phyloP scores from a whole-genome alignment of 92 coral and sea anemone species.

The Porites rus region DNA sequence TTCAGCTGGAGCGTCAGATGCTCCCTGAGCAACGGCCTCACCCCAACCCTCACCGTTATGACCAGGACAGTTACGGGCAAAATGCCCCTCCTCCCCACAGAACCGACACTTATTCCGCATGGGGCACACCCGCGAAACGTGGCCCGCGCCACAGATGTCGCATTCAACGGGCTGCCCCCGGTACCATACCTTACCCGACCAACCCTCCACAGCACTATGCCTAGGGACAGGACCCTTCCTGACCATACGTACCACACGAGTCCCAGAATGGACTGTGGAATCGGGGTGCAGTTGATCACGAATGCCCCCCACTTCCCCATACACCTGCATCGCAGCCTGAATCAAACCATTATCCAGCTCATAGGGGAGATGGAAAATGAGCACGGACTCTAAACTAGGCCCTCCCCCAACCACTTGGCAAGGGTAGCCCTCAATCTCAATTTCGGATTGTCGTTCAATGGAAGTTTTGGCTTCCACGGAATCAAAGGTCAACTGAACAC shows the following conservation, averaged over 20 bases:
- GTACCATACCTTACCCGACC: background rate
- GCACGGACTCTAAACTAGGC: too few species aligned
- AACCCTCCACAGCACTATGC: background rate
- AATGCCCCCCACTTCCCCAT: constrained; percentile 1
- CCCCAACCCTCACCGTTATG: too few species aligned
- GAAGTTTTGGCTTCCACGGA: too few species aligned
- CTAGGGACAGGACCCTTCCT: background rate
- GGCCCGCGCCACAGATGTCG: background rate
- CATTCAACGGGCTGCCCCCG: constrained; percentile 1
- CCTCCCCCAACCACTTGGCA: too few species aligned
- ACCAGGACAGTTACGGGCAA: background rate
- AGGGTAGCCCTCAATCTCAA: too few species aligned
- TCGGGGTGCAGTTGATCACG: background rate
- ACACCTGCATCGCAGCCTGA: background rate
- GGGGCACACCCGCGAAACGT: background rate
- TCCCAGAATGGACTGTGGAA: background rate
- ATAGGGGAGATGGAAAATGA: too few species aligned
- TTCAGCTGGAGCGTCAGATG: too few species aligned
- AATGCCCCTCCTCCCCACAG: background rate
- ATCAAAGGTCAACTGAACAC: too few species aligned
- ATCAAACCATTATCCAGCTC: background rate
- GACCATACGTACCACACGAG: background rate
- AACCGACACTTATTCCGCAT: background rate
- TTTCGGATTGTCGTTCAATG: too few species aligned
- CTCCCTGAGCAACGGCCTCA: too few species aligned